Percentiles rank a stretch among this genome's conserved stretches.
Evolutionary conservation across 2,888 invertebrate species (phyloP).

Genomic region (Coleophora deauratella): DNA sequence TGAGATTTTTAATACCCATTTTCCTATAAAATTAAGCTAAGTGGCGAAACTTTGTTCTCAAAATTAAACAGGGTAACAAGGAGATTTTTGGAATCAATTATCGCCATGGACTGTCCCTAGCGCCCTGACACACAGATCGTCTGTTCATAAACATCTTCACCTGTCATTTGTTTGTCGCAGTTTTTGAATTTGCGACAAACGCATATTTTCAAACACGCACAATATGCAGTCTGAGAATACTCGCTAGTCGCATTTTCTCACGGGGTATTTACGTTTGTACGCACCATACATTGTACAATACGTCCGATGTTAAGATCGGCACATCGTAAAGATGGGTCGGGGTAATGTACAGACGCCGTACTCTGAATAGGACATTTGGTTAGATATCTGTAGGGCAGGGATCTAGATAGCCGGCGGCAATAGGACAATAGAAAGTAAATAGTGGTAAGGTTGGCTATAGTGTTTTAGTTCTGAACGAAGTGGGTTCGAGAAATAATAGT

Average conservation of each 20-base stretch:
- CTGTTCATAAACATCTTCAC: constrained; percentile 1
- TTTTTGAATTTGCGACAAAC: constrained; percentile 33
- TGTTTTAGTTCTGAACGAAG: too few relatives aligned
- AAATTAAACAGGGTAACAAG: too few relatives aligned
- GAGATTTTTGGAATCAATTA: too few relatives aligned
- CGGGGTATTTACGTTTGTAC: constrained; percentile 18
- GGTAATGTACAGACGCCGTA: constrained; percentile 9
- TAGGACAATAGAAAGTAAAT: constrained; percentile 1
- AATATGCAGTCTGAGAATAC: constrained; percentile 50
- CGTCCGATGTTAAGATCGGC: constrained; percentile 16
- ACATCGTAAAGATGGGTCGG: constrained; percentile 11
- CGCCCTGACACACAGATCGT: too few relatives aligned
- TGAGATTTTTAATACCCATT: too few relatives aligned
- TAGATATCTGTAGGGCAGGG: constrained; percentile 1
- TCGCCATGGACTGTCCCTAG: too few relatives aligned
- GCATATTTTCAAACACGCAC: constrained; percentile 52
- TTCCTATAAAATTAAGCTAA: too few relatives aligned
- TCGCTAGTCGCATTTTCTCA: constrained; percentile 45
- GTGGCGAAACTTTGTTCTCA: too few relatives aligned
- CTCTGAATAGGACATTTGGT: constrained; percentile 14
- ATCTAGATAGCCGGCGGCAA: constrained; percentile 7
- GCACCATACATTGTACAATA: constrained; percentile 27
- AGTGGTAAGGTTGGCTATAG: neutral
- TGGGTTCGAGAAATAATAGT: too few relatives aligned
- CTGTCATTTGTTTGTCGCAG: constrained; percentile 12